Evolutionary conservation across 2,797 vertebrate species (phyloP), one percentile per base, ranked within the genome.

Genomic region (Argentina silus): DNA sequence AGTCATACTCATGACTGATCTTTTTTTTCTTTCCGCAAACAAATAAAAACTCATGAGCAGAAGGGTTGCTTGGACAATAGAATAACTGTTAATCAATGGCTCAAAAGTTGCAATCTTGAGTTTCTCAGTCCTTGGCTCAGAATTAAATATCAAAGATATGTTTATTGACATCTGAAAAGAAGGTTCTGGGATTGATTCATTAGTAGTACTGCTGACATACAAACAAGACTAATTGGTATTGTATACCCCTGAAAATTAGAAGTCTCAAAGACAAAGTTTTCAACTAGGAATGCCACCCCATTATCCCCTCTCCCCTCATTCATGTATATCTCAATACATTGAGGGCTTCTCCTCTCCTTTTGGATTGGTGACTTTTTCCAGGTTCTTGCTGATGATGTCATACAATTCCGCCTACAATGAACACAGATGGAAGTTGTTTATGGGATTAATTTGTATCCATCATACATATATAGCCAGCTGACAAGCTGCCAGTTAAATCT

Each of bases 261-360:
- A 50, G 10, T 15, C 14, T 43, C 10, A 51, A 7, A 21, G 11
- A 56, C 50, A 51, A 57, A 5, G n/a, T 56, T 6, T 67, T 43
- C n/a, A 10, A n/a, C 10, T 55, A n/a, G 48, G 57, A 6, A 7
- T 55, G 56, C 0, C 45, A 64, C 27, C n/a, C 11, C 0, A 14
- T 42, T 67, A 42, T 65, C 42, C 6, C 5, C 17, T 8, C 27
- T 27, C 36, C 42, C 1, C 57, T 27, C 12, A 47, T 50, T 19
- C 56, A 5, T 6, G 12, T 6, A 7, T 11, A 69, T 62, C 9
- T 96, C 91, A 98, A 83, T 97, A 98, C 96, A 98, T 98, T 50
- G 95, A 94, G 0, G 95, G 89, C 78, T 96, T 97, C 88, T 97
- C 96, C 78, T 97, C 96, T 81, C 96, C 96, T 85, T 98, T 98